Percentiles rank a stretch among this genome's conserved stretches.
phyloP scores from a whole-genome alignment of 2,888 invertebrate species.

The Hyles lineata region DNA sequence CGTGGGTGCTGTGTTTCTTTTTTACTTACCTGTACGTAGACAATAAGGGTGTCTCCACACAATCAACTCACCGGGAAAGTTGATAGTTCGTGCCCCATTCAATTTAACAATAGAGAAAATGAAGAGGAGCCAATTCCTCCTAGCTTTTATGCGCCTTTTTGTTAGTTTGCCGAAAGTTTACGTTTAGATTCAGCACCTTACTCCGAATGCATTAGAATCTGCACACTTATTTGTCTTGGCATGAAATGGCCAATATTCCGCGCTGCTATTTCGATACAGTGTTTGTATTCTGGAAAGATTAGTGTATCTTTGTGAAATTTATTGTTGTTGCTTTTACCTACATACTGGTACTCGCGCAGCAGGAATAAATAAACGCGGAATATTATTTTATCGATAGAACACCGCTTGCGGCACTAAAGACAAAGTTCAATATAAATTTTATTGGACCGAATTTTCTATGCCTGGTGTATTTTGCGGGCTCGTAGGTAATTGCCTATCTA shows the following conservation, averaged over 20 bases:
- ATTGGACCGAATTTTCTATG: conserved; percentile 11
- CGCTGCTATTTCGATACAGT: conserved; percentile 68
- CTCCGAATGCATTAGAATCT: conserved; percentile 73
- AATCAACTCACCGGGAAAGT: conserved; percentile 77
- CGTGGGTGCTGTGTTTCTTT: conserved; percentile 70
- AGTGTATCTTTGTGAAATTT: conserved; percentile 50
- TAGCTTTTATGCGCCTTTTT: conserved; percentile 76
- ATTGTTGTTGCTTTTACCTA: conserved; percentile 52
- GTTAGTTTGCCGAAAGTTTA: conserved; percentile 76
- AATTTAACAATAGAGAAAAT: conserved; percentile 82
- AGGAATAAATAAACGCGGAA: conserved; percentile 12
- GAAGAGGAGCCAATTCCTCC: conserved; percentile 80
- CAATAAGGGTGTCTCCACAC: conserved; percentile 80
- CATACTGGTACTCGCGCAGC: conserved; percentile 30
- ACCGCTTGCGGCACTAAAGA: conserved; percentile 20
- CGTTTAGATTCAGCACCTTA: conserved; percentile 70
- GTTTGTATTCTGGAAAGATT: conserved; percentile 62
- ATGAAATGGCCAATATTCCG: conserved; percentile 64
- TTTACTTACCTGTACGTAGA: conserved; percentile 79
- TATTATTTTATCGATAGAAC: conserved; percentile 25
- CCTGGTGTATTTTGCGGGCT: neutral
- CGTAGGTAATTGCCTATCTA: conserved; percentile 10
- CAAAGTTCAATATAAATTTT: conserved; percentile 16
- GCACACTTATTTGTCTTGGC: conserved; percentile 75
- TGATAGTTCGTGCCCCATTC: conserved; percentile 81